These are phyloP conservation scores for Hydrocynus forskahlii DNA, from an alignment of 2,797 vertebrate genomes.

Conservation along the genomic window DNA sequence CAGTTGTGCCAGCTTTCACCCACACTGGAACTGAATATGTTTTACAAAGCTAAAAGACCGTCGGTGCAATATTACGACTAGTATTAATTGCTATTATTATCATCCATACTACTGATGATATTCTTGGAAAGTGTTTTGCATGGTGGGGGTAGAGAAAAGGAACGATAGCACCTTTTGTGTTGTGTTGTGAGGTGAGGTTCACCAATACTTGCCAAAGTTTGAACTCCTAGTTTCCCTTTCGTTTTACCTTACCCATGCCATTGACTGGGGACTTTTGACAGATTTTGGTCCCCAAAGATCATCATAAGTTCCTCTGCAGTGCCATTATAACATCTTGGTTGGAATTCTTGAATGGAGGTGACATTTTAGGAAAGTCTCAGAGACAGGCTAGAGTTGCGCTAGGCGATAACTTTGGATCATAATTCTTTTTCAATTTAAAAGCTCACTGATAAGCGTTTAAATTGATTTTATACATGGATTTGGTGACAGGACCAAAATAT, in stretches of 20 bases:
- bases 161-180: slow-evolving; percentile 42
- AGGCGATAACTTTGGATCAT: slow-evolving; percentile 65
- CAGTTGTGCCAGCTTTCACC: slow-evolving; percentile 64
- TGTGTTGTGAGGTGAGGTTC: slow-evolving; percentile 56
- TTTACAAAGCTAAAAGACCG: slow-evolving; percentile 61
- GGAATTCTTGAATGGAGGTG: slow-evolving; percentile 9
- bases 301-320: neutral
- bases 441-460: slow-evolving; percentile 15
- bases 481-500: slow-evolving; percentile 73
- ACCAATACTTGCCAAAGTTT: slow-evolving; percentile 81
- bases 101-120: slow-evolving; percentile 51
- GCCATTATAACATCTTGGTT: slow-evolving; percentile 23
- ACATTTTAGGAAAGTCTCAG: slow-evolving; percentile 46
- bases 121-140: slow-evolving; percentile 68
- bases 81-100: slow-evolving; percentile 45
- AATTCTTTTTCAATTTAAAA: slow-evolving; percentile 41
- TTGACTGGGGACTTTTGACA: neutral
- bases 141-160: slow-evolving; percentile 63
- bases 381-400: slow-evolving; percentile 61
- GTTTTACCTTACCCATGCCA: slow-evolving; percentile 68
- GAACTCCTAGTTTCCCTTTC: slow-evolving; percentile 64
- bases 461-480: slow-evolving; percentile 51
- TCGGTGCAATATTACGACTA: slow-evolving; percentile 66
- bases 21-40: slow-evolving; percentile 67
- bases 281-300: neutral